These are phyloP conservation scores for Choloepus hoffmanni DNA, from an alignment of 2,113 vertebrate species.

Conservation along the genomic window DNA sequence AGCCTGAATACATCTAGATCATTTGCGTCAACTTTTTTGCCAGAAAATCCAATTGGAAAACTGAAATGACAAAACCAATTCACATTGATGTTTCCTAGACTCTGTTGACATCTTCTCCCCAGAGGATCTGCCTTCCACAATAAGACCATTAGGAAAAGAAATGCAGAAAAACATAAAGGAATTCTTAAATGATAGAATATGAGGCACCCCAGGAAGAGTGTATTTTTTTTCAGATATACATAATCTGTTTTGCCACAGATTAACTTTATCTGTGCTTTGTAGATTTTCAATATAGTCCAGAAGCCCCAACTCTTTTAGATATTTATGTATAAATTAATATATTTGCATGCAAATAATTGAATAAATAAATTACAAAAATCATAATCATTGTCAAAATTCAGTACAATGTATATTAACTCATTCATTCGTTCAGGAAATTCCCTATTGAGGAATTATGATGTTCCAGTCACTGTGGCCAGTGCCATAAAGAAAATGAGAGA, in stretches of 20 bases:
- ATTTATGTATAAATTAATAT: not conserved
- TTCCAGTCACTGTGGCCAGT: not conserved
- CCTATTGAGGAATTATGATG: not conserved
- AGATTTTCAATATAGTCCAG: constrained; percentile 2
- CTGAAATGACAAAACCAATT: constrained; percentile 59
- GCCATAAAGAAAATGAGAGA: not conserved
- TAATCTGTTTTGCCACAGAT: constrained; percentile 34
- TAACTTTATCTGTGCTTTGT: constrained; percentile 9
- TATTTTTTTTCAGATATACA: constrained; percentile 26
- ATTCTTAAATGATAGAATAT: constrained; percentile 20
- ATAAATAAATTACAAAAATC: constrained; percentile 46
- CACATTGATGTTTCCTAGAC: constrained; percentile 44
- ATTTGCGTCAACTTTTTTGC: constrained; percentile 28
- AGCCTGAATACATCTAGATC: constrained; percentile 11
- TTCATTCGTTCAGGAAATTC: not conserved
- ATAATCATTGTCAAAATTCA: not conserved
- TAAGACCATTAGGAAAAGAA: not conserved
- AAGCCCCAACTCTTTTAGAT: not conserved
- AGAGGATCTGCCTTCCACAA: constrained; percentile 56
- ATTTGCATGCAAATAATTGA: not conserved
- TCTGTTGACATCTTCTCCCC: not conserved
- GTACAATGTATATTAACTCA: not conserved
- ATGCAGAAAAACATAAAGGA: constrained; percentile 11
- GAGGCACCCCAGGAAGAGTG: not conserved
- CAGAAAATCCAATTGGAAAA: constrained; percentile 49